A percentile compares a stretch with the other conserved stretches of the same genome.
Evolutionary conservation across 2,888 invertebrate genomes (phyloP).

Genomic region (Scaptomyza caliginosa): DNA sequence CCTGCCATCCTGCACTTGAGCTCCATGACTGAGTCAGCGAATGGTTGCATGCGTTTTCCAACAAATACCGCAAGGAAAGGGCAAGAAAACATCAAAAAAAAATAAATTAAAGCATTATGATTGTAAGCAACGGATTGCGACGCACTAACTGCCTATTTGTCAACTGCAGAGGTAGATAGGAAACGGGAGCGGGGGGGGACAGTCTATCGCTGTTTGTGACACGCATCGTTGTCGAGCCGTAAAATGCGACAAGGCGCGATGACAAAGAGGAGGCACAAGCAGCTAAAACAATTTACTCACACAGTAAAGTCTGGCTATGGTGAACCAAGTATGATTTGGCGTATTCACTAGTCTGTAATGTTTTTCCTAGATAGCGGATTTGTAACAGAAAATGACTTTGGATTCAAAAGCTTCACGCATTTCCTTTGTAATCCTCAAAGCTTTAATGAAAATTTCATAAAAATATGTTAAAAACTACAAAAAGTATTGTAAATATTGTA

Average conservation of each 20-base stretch:
- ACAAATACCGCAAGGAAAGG: no score
- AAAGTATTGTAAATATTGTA: no score
- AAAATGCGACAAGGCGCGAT: slow-evolving; percentile 56
- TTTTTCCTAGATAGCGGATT: no score
- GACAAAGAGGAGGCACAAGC: slow-evolving; percentile 45
- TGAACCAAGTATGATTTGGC: neutral
- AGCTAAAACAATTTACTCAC: neutral
- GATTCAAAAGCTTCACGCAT: no score
- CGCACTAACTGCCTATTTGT: slow-evolving; percentile 67
- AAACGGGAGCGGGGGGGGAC: neutral
- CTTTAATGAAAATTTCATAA: no score
- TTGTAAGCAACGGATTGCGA: slow-evolving; percentile 59
- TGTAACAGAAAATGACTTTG: no score
- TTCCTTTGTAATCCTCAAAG: no score
- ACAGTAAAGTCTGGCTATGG: neutral
- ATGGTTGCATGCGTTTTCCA: neutral
- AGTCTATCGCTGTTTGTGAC: slow-evolving; percentile 71
- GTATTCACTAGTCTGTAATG: no score
- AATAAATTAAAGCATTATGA: slow-evolving; percentile 71
- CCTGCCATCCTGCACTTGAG: slow-evolving; percentile 1
- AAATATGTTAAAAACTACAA: no score
- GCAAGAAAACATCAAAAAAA: slow-evolving; percentile 1
- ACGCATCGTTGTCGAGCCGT: slow-evolving; percentile 59
- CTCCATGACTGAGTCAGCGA: neutral
- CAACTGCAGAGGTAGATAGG: slow-evolving; percentile 27